Base-by-base conservation (phyloP, 2,797 vertebrate genomes). In the Pelochelys cantorii region DNA sequence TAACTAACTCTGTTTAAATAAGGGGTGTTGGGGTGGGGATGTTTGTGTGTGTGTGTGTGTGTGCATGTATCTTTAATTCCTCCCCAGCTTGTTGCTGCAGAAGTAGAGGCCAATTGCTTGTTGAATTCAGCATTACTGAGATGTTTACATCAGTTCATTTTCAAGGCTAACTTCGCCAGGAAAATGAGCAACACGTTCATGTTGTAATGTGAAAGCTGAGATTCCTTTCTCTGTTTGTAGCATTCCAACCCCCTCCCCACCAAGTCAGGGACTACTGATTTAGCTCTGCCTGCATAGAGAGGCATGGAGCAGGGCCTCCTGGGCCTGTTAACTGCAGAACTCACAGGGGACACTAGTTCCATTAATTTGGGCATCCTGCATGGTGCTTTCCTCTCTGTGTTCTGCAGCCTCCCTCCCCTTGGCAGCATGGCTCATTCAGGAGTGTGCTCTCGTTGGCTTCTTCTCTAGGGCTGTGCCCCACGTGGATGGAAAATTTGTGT, bases 121-220 rank as follows among this genome's bases (percentile, higher is more conserved):
- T 65, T 91, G 87, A 85, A n/a, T n/a, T 71, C 79, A 60, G 55
- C 81, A 53, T 42, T 5, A 74, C 37, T 5, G n/a, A 79, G 77
- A 56, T 31, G 4, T 75, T 92, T 0, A 0, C 62, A 23, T 79
- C 81, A 29, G 54, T 57, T 0, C 0, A 4, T 87, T 87, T 77
- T 87, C 56, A 80, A 80, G 81, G 48, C 77, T 3, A 71, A 10
- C 23, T 74, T 59, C 42, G 37, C 11, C 14, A 59, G 18, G 23
- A 27, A 42, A 59, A 84, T 11, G n/a, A 71, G 55, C 57, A 27
- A 52, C 13, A 8, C 14, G 48, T 78, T 79, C 25, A 3, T 13
- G 52, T 23, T 85, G 78, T 15, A 52, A 27, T 31, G 23, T 78
- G 42, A 62, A 79, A 37, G 42, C 56, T 79, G 56, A 53, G 31